Conservation (phyloP, 1,140 invertebrate genomes). For the Penaeus indicus region DNA sequence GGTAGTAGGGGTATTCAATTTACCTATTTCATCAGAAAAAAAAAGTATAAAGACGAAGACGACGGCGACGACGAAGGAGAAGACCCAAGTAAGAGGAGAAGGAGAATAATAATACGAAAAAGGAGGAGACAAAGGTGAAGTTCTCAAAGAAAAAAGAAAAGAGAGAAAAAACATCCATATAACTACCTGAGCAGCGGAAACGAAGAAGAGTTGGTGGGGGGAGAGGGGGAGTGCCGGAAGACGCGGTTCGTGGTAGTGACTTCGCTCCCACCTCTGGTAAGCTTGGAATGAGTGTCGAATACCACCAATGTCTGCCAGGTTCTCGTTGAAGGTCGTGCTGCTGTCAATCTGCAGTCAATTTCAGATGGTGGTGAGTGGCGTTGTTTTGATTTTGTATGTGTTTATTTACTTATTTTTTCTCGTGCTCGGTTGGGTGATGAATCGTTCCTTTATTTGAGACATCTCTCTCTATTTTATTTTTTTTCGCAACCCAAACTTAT, state of each 20-base stretch:
- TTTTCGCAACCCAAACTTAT: too few relatives aligned
- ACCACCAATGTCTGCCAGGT: conserved; percentile 40
- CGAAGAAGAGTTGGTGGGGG: conserved; percentile 51
- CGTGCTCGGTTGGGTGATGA: too few relatives aligned
- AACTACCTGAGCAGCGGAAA: conserved; percentile 37
- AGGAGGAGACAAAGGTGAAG: not conserved
- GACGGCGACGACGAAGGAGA: not conserved
- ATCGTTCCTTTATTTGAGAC: too few relatives aligned
- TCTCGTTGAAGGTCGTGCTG: conserved; percentile 35
- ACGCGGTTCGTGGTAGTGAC: conserved; percentile 7
- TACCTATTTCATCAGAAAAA: too few relatives aligned
- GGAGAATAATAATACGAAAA: not conserved
- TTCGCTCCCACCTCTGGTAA: conserved; percentile 8
- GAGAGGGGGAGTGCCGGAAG: conserved; percentile 18
- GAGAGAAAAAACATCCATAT: not conserved
- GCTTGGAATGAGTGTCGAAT: conserved; percentile 17
- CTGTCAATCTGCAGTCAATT: conserved; percentile 35
- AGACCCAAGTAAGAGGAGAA: conserved; percentile 3
- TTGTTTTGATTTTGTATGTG: not conserved
- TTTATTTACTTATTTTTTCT: too few relatives aligned
- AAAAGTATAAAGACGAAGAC: not conserved
- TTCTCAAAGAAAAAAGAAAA: not conserved
- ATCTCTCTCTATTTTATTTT: too few relatives aligned
- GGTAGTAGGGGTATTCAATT: too few relatives aligned
- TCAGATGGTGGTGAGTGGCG: not conserved